Evolutionary conservation across 2,797 vertebrate species (phyloP).

Genomic region (Apodemus agrarius): DNA sequence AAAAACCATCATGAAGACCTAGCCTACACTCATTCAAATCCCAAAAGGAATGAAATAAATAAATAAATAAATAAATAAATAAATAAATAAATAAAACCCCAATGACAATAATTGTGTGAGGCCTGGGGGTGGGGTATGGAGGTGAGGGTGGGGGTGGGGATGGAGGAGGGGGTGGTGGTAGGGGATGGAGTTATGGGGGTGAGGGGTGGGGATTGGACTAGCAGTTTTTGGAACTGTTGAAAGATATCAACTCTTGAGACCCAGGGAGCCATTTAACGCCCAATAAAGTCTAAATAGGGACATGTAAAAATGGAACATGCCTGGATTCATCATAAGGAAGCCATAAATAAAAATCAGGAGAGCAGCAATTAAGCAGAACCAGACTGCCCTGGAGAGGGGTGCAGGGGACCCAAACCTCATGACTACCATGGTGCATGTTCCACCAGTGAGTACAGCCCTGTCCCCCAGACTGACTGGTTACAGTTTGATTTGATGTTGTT

Average conservation of each 20-base stretch:
- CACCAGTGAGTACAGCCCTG: not conserved
- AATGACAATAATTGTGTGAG: not conserved
- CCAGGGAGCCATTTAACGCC: not conserved
- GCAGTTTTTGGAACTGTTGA: constrained; percentile 25
- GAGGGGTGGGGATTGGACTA: not conserved
- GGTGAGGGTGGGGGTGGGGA: no score
- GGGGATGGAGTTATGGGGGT: no score
- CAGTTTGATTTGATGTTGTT: not conserved
- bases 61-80: not conserved
- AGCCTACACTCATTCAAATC: not conserved
- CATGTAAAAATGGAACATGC: not conserved
- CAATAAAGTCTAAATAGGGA: not conserved
- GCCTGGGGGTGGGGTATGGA: no score
- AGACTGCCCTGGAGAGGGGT: not conserved
- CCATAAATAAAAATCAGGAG: not conserved
- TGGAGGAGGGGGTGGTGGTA: not conserved
- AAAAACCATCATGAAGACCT: not conserved
- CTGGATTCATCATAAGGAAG: constrained; percentile 27
- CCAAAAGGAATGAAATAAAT: not conserved
- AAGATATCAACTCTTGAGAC: constrained; percentile 36
- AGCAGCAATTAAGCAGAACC: not conserved
- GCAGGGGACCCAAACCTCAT: not conserved
- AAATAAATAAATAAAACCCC: not conserved
- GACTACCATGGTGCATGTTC: not conserved
- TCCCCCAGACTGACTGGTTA: not conserved